phyloP scores from a whole-genome alignment of 2,888 invertebrate species.

The Scelioninae gen. 1 region DNA sequence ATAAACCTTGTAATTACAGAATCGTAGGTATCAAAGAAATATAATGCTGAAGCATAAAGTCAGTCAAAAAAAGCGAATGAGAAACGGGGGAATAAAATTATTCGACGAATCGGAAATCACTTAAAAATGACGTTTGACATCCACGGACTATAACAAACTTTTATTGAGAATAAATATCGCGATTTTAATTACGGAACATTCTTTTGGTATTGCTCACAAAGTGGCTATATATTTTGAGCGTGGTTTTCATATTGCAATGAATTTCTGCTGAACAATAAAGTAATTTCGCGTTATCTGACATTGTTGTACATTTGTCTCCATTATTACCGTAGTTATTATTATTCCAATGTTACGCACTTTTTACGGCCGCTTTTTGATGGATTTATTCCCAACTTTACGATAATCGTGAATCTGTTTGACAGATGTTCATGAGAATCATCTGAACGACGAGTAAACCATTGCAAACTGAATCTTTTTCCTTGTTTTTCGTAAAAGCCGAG shows the following conservation, averaged over 20 bases:
- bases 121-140: conserved; percentile 50
- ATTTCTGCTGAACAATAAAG: conserved; percentile 56
- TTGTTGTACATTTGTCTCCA: conserved; percentile 59
- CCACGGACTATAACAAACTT: conserved; percentile 46
- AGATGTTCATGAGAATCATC: conserved; percentile 46
- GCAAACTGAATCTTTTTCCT: conserved; percentile 1
- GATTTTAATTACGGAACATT: conserved; percentile 61
- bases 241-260: conserved; percentile 63
- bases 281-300: conserved; percentile 57
- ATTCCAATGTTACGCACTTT: conserved; percentile 48
- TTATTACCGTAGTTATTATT: conserved; percentile 58
- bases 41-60: background rate
- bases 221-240: conserved; percentile 57
- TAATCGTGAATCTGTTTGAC: conserved; percentile 64
- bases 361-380: conserved; percentile 63
- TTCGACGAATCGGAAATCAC: conserved; percentile 11
- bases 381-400: conserved; percentile 64
- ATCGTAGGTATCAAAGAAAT: conserved; percentile 10
- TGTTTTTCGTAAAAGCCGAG: background rate
- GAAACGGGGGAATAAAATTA: background rate
- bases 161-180: conserved; percentile 61
- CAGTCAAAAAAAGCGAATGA: background rate
- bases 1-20: conserved; percentile 39
- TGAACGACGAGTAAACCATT: conserved; percentile 2
- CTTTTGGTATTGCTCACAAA: conserved; percentile 38